Evolutionary conservation across 2,797 vertebrate species (phyloP).

Genomic region (Nothura maculosa): DNA sequence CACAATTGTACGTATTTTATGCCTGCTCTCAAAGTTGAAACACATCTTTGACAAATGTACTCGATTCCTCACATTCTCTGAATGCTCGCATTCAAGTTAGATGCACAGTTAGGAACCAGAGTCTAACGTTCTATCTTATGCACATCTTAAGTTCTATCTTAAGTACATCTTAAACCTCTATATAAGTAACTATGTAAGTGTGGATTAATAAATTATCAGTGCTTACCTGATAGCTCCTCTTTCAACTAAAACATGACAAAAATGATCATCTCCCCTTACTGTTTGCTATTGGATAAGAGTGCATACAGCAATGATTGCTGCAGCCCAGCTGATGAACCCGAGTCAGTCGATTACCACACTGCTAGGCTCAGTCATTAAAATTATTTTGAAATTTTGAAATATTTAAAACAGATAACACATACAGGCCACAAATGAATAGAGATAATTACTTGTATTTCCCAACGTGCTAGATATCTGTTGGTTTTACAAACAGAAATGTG

Average conservation of each 20-base stretch:
- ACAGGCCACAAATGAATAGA: neutral
- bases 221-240: neutral
- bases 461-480: neutral
- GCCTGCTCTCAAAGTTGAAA: neutral
- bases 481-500: neutral
- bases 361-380: neutral
- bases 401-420: neutral
- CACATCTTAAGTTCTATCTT: neutral
- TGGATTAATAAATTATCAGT: conserved; percentile 7
- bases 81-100: neutral
- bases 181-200: neutral
- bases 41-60: neutral
- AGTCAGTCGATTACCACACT: neutral
- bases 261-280: neutral
- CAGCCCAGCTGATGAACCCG: neutral
- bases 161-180: neutral
- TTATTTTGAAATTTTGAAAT: neutral
- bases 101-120: neutral
- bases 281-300: neutral
- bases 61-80: neutral
- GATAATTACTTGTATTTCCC: neutral
- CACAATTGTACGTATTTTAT: neutral
- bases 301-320: neutral
- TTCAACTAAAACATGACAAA: neutral
- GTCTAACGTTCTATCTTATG: neutral